phyloP scores from a whole-genome alignment of 64 coral and sea anemone genomes.

The Stichodactyla helianthus region DNA sequence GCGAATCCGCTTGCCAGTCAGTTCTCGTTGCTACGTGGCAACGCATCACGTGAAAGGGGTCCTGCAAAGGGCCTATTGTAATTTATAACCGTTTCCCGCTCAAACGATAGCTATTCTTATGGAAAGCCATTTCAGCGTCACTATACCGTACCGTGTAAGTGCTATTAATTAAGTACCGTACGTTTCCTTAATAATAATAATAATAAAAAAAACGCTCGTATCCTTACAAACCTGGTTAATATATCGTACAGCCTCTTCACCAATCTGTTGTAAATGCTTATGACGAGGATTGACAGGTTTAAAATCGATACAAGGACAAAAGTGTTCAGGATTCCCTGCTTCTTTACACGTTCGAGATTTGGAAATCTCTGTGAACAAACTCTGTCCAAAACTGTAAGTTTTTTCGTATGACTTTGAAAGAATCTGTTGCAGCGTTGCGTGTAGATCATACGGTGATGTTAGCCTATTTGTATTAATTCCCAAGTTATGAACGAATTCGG shows the following conservation, averaged over 20 bases:
- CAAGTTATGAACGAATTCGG: conserved; percentile 12
- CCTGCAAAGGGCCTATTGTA: too few species aligned
- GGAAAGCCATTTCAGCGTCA: too few species aligned
- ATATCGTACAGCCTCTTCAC: conserved; percentile 26
- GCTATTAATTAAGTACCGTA: too few species aligned
- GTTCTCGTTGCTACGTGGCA: too few species aligned
- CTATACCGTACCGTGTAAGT: too few species aligned
- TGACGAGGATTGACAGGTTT: conserved; percentile 40
- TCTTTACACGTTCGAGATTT: conserved; percentile 56
- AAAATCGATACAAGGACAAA: conserved; percentile 64
- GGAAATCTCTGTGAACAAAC: conserved; percentile 51
- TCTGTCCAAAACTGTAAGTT: conserved; percentile 32
- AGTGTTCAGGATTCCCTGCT: conserved; percentile 58
- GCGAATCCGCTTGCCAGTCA: too few species aligned
- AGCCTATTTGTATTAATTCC: conserved; percentile 43
- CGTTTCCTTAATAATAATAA: not conserved
- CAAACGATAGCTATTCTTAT: too few species aligned
- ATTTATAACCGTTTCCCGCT: too few species aligned
- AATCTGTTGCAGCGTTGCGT: conserved; percentile 56
- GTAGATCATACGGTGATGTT: conserved; percentile 54
- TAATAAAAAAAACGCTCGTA: not conserved
- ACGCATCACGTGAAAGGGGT: too few species aligned
- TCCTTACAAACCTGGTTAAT: conserved; percentile 47
- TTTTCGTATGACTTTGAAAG: conserved; percentile 28
- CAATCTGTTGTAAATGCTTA: conserved; percentile 39